Base-by-base conservation (phyloP, 2,797 vertebrate species). In the Antrozous pallidus region DNA sequence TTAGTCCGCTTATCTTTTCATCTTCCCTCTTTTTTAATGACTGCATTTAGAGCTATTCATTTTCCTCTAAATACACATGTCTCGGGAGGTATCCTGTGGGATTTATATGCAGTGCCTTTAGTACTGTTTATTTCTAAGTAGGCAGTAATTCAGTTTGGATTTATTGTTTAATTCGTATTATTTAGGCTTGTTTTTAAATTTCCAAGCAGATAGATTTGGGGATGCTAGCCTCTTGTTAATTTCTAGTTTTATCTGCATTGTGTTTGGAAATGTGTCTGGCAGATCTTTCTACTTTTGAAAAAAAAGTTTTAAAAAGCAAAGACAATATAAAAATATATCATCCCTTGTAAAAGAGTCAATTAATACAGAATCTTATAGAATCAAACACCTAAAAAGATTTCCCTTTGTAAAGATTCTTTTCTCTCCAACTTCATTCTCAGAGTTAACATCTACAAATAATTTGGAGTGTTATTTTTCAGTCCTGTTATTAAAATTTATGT, bases 111-210 rank as follows among this genome's bases (percentile, higher is more conserved):
- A 88, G 49, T 33, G 63, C 16, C 74, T 94, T 82, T 92, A 92
- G 47, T 92, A 81, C 80, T 61, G 47, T 63, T 95, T 84, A 77
- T 91, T 95, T 91, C 79, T 74, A 93, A 95, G 83, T 79, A 74
- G 77, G 51, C 94, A 58, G 84, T 71, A 83, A 94, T 94, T 95
- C 86, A 36, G 33, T 92, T 96, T 71, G 69, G 85, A 97, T 85
- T 94, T 93, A 90, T 92, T 71, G 82, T 90, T 93, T 96, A 95
- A 95, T 94, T 96, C 85, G 12, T 10, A 4, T 93, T 92, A 83
- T 93, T 96, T 94, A 94, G 85, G 78, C 73, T 95, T 92, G 93
- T 90, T 91, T 94, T 84, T 81, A 70, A 88, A 78, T 84, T 85
- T 95, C 88, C 33, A 79, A 94, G 51, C 80, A 61, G 73, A 84